phyloP scores from a whole-genome alignment of 2,797 vertebrate species.

The Argyrosomus regius region DNA sequence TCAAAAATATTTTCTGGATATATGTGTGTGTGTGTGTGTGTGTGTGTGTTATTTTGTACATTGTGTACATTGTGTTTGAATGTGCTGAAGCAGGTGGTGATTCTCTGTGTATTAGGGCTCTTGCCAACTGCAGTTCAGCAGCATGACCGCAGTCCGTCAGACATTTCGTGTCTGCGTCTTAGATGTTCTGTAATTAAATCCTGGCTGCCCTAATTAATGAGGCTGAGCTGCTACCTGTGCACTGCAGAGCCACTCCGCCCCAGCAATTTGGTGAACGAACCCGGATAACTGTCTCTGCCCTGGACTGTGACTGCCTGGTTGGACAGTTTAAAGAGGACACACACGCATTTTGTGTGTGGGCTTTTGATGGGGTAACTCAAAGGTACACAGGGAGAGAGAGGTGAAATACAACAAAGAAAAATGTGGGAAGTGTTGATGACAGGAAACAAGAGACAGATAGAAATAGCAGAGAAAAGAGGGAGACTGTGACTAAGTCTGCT shows the following conservation, averaged over 20 bases:
- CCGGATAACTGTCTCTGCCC: conserved; percentile 36
- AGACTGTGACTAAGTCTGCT: neutral
- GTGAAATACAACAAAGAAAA: conserved; percentile 6
- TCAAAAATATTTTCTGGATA: neutral
- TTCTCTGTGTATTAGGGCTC: neutral
- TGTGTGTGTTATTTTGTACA: neutral
- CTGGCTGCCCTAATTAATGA: conserved; percentile 69
- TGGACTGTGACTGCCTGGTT: conserved; percentile 34
- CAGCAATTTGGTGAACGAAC: conserved; percentile 28
- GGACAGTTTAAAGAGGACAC: neutral
- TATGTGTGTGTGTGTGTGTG: neutral
- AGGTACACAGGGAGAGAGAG: neutral
- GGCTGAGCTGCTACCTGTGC: conserved; percentile 55
- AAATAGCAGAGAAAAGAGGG: conserved; percentile 1
- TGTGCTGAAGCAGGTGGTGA: conserved; percentile 1
- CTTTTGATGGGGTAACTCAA: neutral
- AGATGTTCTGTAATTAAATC: conserved; percentile 65
- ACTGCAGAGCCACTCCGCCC: conserved; percentile 40
- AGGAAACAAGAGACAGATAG: conserved; percentile 14
- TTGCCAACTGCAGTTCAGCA: neutral
- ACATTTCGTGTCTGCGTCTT: conserved; percentile 14
- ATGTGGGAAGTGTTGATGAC: conserved; percentile 20
- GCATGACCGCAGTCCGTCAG: conserved; percentile 15
- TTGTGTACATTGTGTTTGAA: neutral
- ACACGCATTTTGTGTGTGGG: neutral